Evolutionary conservation across 2,113 vertebrate genomes (phyloP).

Genomic region (Typhlomys cinereus): DNA sequence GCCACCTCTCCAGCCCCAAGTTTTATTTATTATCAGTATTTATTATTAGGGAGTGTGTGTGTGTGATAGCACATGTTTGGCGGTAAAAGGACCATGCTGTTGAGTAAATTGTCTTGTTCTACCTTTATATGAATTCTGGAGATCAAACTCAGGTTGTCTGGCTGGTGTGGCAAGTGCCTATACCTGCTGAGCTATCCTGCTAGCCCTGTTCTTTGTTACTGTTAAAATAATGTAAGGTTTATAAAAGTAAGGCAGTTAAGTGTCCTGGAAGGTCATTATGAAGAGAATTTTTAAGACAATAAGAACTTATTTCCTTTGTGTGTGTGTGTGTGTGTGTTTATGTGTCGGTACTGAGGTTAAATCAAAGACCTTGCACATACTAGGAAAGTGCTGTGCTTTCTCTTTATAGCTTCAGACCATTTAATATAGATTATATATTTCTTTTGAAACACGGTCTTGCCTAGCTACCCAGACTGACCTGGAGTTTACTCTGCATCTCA

Average conservation of each 20-base stretch:
- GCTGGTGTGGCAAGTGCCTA: no score
- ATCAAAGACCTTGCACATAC: background rate
- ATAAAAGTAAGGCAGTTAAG: background rate
- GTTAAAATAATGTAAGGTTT: slow-evolving; percentile 49
- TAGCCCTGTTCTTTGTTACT: slow-evolving; percentile 40
- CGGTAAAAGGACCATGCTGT: no score
- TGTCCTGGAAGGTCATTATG: slow-evolving; percentile 48
- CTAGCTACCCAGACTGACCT: background rate
- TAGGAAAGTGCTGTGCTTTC: background rate
- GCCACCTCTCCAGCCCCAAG: background rate
- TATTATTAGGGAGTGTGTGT: no score
- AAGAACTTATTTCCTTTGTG: background rate
- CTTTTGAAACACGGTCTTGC: background rate
- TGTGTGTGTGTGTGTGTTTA: background rate
- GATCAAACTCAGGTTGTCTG: no score
- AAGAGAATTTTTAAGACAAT: slow-evolving; percentile 31
- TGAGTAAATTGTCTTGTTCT: no score
- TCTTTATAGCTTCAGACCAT: background rate
- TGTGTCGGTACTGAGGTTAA: background rate
- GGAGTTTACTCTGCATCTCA: background rate
- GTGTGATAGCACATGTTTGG: no score
- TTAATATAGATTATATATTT: background rate
- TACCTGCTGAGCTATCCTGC: no score
- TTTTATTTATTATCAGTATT: no score
- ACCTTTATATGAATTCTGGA: no score